Percentiles rank a stretch among this genome's conserved stretches.
These are phyloP conservation scores for Scopus umbretta DNA, from an alignment of 2,113 vertebrate genomes.

Conservation along the genomic window DNA sequence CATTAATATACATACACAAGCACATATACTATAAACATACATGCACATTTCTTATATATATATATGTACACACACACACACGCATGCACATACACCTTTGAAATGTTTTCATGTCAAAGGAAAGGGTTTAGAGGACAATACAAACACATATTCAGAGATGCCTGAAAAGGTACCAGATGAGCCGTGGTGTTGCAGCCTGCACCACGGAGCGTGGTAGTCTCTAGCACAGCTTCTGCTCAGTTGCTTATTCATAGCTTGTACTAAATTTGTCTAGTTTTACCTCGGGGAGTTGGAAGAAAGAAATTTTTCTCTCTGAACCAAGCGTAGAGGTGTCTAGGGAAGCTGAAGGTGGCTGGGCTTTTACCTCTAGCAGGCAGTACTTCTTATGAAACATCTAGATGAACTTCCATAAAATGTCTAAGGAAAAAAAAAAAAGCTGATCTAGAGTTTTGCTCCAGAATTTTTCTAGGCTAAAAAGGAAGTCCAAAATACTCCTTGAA, in stretches of 20 bases:
- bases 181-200: background rate
- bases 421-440: background rate
- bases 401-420: background rate
- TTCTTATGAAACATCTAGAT: background rate
- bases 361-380: background rate
- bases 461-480: background rate
- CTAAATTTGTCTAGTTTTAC: background rate
- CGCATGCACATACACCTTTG: background rate
- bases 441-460: background rate
- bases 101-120: background rate
- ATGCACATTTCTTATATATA: no score
- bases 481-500: background rate
- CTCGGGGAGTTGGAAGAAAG: background rate
- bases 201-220: fast-evolving
- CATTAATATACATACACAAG: no score
- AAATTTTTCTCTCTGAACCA: background rate
- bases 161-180: fast-evolving
- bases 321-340: background rate
- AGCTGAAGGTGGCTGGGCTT: background rate
- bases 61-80: no score
- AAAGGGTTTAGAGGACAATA: background rate
- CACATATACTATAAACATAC: no score
- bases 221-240: background rate
- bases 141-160: background rate
- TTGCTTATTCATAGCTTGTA: background rate